Evolutionary conservation across 2,797 vertebrate genomes (phyloP).

Genomic region (Hypotaenidia philippensis): DNA sequence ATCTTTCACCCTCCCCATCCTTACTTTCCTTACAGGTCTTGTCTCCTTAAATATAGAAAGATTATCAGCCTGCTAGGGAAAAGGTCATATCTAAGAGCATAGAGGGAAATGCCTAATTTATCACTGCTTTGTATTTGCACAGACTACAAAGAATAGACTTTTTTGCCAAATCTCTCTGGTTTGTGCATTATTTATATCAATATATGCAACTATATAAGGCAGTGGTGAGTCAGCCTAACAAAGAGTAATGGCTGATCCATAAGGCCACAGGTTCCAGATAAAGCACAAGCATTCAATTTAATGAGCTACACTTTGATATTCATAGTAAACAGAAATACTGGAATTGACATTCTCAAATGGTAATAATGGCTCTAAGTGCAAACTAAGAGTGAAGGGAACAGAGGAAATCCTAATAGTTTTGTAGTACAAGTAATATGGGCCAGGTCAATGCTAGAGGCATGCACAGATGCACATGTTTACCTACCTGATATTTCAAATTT

Average conservation of each 20-base stretch:
- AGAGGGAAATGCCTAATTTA: not conserved
- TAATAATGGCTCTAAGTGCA: not conserved
- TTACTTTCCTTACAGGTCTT: not conserved
- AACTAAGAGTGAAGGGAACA: not conserved
- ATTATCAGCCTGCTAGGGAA: not conserved
- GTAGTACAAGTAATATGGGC: slow-evolving; percentile 38
- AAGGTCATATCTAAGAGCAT: not conserved
- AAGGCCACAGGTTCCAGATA: not conserved
- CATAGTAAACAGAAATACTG: not conserved
- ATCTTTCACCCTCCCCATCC: fast-evolving
- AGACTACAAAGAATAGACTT: not conserved
- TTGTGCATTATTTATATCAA: not conserved
- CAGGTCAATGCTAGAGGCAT: slow-evolving; percentile 71
- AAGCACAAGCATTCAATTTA: not conserved
- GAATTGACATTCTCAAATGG: not conserved
- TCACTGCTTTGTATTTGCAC: not conserved
- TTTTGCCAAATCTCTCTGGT: not conserved
- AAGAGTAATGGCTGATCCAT: not conserved
- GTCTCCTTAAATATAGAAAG: not conserved
- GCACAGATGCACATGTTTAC: slow-evolving; percentile 70
- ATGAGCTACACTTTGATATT: not conserved
- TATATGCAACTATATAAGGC: not conserved
- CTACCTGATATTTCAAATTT: slow-evolving; percentile 73
- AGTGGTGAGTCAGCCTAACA: not conserved
- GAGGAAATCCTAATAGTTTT: not conserved